Base-by-base conservation (phyloP, 2,113 vertebrate genomes). In the Datnioides undecimradiatus region DNA sequence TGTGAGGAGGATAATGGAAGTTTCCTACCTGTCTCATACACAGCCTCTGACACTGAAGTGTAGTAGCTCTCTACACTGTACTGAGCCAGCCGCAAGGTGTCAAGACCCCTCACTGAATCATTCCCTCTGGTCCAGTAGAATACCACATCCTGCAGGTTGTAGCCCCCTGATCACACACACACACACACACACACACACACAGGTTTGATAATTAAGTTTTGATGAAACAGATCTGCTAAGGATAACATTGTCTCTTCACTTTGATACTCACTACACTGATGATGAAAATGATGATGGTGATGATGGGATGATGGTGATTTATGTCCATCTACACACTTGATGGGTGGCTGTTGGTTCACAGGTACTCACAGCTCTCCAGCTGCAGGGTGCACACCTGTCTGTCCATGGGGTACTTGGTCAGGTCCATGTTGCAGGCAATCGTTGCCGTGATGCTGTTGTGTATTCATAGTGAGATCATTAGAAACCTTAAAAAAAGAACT, bases 381-480 rank as follows among this genome's bases (percentile, higher is more conserved):
- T 98, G 96, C 87, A 98, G 92, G 69, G 95, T 97, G 92, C 96
- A 98, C 1, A 93, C 96, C 94, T 98, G 96, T 79, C 96, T 96
- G 93, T 97, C 96, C 96, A 97, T 97, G 0, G 97, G 97, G 75
- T 97, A 98, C 89, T 98, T 98, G 71, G 96, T 97, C 81, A 98
- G 91, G 82, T 97, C 97, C 97, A 97, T 98, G 90, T 95, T 97
- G 88, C 96, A 97, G 49, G 96, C 95, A 31, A 97, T 97, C 23
- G 96, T 97, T 14, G 96, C 94, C 0, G 96, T 97, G 90, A 97
- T 96, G 88, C 96, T 97, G 90, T 85, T 17, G 76, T 51, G 40
- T 51, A 25, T 68, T 77, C 36, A 87, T 6, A 81, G 21, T 0
- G 12, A 63, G 23, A 79, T 55, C 0, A 23, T 84, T 14, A 78